Percentiles rank a stretch among this genome's conserved stretches.
Evolutionary conservation across 2,113 vertebrate species (phyloP).

Genomic region (Gallinago media): DNA sequence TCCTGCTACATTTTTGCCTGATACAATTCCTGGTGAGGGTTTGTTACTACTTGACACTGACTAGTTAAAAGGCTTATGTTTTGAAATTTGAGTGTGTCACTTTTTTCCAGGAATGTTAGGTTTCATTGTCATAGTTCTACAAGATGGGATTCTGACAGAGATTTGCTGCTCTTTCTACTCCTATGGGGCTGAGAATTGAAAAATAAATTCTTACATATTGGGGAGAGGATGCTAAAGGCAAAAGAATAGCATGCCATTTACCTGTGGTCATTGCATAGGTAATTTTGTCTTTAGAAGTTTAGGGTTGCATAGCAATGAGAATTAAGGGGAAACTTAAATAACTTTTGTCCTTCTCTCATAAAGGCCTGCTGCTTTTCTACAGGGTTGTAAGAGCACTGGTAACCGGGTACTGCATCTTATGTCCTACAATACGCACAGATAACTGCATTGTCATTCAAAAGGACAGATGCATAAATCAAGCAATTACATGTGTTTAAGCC

Average conservation of each 20-base stretch:
- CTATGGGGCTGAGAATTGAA: neutral
- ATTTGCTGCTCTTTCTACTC: neutral
- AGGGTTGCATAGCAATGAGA: neutral
- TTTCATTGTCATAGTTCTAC: neutral
- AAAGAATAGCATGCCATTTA: neutral
- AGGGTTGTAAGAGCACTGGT: neutral
- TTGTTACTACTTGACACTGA: conserved; percentile 48
- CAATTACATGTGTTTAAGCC: neutral
- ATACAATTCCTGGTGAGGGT: conserved; percentile 91
- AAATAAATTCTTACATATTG: neutral
- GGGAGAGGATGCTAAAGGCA: neutral
- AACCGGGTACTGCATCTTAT: accelerated
- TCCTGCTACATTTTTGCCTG: conserved; percentile 90
- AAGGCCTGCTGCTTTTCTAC: neutral
- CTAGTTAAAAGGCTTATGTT: conserved; percentile 23
- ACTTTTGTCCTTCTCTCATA: neutral
- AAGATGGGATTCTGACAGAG: neutral
- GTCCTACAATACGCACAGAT: neutral
- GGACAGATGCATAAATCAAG: neutral
- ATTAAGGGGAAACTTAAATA: neutral
- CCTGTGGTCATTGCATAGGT: neutral
- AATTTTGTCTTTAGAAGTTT: neutral
- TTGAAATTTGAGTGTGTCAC: neutral
- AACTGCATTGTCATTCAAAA: neutral
- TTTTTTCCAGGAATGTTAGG: neutral